Percentiles rank a stretch among this genome's conserved stretches.
These are phyloP conservation scores for Pangasius larnaudii DNA, from an alignment of 2,797 vertebrate species.

Conservation along the genomic window DNA sequence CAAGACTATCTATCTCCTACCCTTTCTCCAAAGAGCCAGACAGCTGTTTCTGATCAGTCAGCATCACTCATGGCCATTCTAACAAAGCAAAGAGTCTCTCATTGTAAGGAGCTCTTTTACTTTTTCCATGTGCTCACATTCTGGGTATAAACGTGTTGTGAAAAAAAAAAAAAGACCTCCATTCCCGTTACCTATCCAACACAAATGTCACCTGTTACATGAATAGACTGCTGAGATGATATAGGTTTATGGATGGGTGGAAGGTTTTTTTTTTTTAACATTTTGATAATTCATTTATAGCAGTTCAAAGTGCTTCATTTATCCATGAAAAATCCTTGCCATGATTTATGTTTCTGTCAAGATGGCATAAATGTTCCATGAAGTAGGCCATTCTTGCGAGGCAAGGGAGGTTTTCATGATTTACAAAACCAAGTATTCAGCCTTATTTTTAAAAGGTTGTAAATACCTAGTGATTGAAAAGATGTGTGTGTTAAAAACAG, in stretches of 20 bases:
- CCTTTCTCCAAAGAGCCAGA: constrained; percentile 41
- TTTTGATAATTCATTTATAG: constrained; percentile 47
- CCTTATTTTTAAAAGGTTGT: constrained; percentile 7
- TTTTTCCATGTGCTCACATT: constrained; percentile 56
- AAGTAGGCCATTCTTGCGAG: constrained; percentile 30
- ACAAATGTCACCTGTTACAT: constrained; percentile 46
- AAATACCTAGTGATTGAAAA: constrained; percentile 15
- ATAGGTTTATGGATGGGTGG: constrained; percentile 40
- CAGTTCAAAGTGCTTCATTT: constrained; percentile 50
- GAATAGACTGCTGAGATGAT: constrained; percentile 43
- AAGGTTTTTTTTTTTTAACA: constrained; percentile 1
- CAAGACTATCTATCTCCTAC: constrained; percentile 45
- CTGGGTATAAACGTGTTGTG: constrained; percentile 49
- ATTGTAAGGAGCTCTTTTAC: constrained; percentile 55
- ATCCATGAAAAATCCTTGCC: constrained; percentile 30
- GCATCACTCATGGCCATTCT: constrained; percentile 57
- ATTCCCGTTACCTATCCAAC: constrained; percentile 44
- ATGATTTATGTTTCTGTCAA: constrained; percentile 50
- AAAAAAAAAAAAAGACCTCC: constrained; percentile 44
- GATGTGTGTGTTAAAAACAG: constrained; percentile 36
- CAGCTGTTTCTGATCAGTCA: constrained; percentile 74
- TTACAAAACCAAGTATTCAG: constrained; percentile 31
- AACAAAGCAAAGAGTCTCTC: constrained; percentile 61
- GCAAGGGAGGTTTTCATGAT: constrained; percentile 50
- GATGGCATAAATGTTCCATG: constrained; percentile 37